phyloP scores from a whole-genome alignment of 2,797 vertebrate genomes.

The Epinephelus coioides region DNA sequence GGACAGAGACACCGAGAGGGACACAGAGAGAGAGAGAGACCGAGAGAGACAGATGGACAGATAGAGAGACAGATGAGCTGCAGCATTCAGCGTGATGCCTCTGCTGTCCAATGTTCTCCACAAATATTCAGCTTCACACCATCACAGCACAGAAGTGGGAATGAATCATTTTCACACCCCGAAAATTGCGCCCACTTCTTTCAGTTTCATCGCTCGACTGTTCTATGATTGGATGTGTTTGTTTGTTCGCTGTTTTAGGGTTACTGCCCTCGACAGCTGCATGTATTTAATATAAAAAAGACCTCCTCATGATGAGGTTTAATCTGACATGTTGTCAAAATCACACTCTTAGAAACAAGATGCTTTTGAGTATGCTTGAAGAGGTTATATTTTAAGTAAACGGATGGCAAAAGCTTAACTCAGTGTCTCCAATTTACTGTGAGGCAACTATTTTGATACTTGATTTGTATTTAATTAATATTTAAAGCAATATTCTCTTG shows the following conservation, averaged over 20 bases:
- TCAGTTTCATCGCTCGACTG: constrained; percentile 19
- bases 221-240: constrained; percentile 22
- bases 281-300: constrained; percentile 7
- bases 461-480: background rate
- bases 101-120: constrained; percentile 51
- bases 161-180: constrained; percentile 62
- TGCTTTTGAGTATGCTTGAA: constrained; percentile 24
- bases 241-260: constrained; percentile 5
- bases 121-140: constrained; percentile 39
- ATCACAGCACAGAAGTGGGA: constrained; percentile 60
- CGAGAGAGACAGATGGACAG: constrained; percentile 25
- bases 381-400: background rate
- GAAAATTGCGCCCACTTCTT: constrained; percentile 25
- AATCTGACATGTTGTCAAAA: constrained; percentile 9
- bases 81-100: constrained; percentile 48
- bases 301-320: constrained; percentile 12
- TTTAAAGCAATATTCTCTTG: background rate
- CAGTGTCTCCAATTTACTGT: background rate
- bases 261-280: constrained; percentile 19
- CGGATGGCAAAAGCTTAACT: background rate
- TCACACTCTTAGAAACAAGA: constrained; percentile 11
- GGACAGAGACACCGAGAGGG: constrained; percentile 43
- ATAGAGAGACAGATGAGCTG: constrained; percentile 42
- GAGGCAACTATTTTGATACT: background rate
- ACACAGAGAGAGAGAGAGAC: constrained; percentile 3